phyloP scores from a whole-genome alignment of 2,888 invertebrate genomes.

The Rhamnusium bicolor region DNA sequence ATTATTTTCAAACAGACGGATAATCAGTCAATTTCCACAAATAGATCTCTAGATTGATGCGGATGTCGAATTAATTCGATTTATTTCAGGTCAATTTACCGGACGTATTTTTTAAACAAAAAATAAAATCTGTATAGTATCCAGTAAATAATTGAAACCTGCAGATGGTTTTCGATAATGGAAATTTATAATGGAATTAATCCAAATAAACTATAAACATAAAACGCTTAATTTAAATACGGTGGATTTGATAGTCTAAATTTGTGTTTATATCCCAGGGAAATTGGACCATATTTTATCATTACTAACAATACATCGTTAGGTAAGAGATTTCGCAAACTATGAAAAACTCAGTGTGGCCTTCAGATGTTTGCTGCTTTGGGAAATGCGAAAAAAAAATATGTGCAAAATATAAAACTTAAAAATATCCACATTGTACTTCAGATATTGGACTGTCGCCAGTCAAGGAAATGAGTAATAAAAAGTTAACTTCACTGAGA shows the following conservation, averaged over 20 bases:
- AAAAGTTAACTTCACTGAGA: no score
- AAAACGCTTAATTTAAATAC: neutral
- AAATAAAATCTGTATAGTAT: neutral
- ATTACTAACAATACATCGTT: no score
- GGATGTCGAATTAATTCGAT: neutral
- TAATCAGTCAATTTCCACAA: neutral
- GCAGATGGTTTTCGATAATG: neutral
- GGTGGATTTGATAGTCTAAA: neutral
- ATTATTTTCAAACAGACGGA: neutral
- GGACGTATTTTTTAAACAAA: neutral
- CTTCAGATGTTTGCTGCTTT: no score
- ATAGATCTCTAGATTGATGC: neutral
- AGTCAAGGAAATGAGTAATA: no score
- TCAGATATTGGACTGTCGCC: no score
- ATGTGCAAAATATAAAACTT: no score
- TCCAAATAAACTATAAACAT: neutral
- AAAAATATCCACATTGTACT: no score
- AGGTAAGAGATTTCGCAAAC: no score
- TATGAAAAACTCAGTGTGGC: no score
- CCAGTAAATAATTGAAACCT: slow-evolving; percentile 8
- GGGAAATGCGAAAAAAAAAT: no score
- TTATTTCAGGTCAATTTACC: neutral
- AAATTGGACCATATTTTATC: no score
- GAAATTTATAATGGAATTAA: slow-evolving; percentile 7
- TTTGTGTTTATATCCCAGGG: neutral